phyloP scores from a whole-genome alignment of 2,113 vertebrate genomes.

The rabbit (Oryctolagus cuniculus) region mOryCun1.1 NC_091438.1:109011501-109012000 shows the following conservation, averaged over 20 bases:
- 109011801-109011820: constrained; percentile 56
- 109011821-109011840: constrained; percentile 68
- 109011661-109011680: constrained; percentile 40
- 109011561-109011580: background rate
- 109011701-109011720: constrained; percentile 33
- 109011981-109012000: constrained; percentile 5
- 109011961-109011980: constrained; percentile 31
- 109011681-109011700: constrained; percentile 51
- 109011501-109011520: background rate
- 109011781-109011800: constrained; percentile 67
- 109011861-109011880: constrained; percentile 54
- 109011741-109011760: constrained; percentile 66
- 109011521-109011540: background rate
- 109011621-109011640: constrained; percentile 41
- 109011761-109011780: constrained; percentile 70
- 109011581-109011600: background rate
- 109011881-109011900: constrained; percentile 62
- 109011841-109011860: constrained; percentile 39
- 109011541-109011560: constrained; percentile 16
- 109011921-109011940: constrained; percentile 41
- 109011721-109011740: background rate
- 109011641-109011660: constrained; percentile 51
- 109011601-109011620: background rate
- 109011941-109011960: constrained; percentile 32
- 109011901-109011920: constrained; percentile 63